These are phyloP conservation scores for Chymomyza amoena DNA, from an alignment of 2,888 invertebrate genomes.

Conservation along the genomic window DNA sequence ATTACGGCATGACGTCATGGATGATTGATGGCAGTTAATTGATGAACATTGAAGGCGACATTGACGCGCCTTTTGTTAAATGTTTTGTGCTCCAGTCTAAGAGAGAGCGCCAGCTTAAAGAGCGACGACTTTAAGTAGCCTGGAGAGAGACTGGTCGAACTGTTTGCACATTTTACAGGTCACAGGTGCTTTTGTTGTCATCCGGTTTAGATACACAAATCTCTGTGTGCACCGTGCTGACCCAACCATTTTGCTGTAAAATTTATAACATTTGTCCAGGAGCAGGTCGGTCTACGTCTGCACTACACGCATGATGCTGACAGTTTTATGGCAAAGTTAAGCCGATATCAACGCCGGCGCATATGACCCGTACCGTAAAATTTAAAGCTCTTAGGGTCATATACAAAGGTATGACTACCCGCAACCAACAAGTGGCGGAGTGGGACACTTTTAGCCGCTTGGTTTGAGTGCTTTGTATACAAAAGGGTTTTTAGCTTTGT, in stretches of 20 bases:
- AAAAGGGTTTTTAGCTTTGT: constrained; percentile 63
- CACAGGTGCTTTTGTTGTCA: constrained; percentile 71
- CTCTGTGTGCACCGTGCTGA: constrained; percentile 34
- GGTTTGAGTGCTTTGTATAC: constrained; percentile 34
- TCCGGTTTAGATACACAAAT: constrained; percentile 66
- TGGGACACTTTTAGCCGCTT: not conserved
- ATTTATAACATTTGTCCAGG: constrained; percentile 68
- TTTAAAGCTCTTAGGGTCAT: constrained; percentile 54
- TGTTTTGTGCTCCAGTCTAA: constrained; percentile 21
- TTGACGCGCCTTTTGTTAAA: not conserved
- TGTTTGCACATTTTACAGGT: constrained; percentile 59
- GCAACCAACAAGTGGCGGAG: constrained; percentile 57
- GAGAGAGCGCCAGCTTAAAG: not conserved
- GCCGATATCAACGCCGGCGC: constrained; percentile 71
- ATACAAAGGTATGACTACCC: constrained; percentile 18
- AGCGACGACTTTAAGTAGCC: not conserved
- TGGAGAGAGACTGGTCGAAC: not conserved
- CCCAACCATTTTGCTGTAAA: constrained; percentile 68
- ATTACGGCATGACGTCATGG: constrained; percentile 20
- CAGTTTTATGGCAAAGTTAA: constrained; percentile 72
- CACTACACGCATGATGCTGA: constrained; percentile 68
- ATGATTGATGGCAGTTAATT: constrained; percentile 77
- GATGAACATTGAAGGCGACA: constrained; percentile 48
- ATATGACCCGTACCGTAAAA: constrained; percentile 40
- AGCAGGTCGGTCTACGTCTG: constrained; percentile 16